These are phyloP conservation scores for Trichechus manatus DNA, from an alignment of 2,113 vertebrate species.

Conservation along the genomic window DNA sequence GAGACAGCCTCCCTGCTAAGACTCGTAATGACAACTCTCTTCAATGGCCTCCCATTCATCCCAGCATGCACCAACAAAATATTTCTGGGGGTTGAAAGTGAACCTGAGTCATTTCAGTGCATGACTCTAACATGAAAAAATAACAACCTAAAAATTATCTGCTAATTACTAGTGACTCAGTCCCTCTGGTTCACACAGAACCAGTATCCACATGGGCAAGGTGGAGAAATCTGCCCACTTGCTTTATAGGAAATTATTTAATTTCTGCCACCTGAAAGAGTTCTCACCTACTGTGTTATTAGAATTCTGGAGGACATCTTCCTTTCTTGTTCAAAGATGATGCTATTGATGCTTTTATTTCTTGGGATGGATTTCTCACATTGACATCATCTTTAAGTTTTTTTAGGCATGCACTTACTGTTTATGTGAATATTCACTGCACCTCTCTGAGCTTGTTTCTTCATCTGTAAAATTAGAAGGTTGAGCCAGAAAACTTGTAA, in stretches of 20 bases:
- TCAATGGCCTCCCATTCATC: not conserved
- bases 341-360: not conserved
- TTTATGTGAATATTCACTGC: not conserved
- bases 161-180: conserved; percentile 66
- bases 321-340: conserved; percentile 2
- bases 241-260: conserved; percentile 18
- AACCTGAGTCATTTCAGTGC: conserved; percentile 32
- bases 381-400: not conserved
- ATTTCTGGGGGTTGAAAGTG: not conserved
- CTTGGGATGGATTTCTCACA: not conserved
- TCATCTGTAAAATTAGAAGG: conserved; percentile 39
- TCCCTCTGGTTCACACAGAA: conserved; percentile 52
- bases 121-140: conserved; percentile 49
- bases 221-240: conserved; percentile 41
- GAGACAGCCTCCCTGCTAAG: conserved; percentile 27
- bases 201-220: conserved; percentile 1
- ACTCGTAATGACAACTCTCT: not conserved
- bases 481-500: conserved; percentile 9
- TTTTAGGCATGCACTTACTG: not conserved
- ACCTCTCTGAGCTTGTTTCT: conserved; percentile 16
- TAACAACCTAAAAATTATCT: conserved; percentile 34
- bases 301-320: not conserved
- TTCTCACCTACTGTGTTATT: not conserved
- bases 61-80: conserved; percentile 41
- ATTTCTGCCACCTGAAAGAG: conserved; percentile 9